phyloP scores from a whole-genome alignment of 2,888 invertebrate species.

The Muschampia plurimacula region DNA sequence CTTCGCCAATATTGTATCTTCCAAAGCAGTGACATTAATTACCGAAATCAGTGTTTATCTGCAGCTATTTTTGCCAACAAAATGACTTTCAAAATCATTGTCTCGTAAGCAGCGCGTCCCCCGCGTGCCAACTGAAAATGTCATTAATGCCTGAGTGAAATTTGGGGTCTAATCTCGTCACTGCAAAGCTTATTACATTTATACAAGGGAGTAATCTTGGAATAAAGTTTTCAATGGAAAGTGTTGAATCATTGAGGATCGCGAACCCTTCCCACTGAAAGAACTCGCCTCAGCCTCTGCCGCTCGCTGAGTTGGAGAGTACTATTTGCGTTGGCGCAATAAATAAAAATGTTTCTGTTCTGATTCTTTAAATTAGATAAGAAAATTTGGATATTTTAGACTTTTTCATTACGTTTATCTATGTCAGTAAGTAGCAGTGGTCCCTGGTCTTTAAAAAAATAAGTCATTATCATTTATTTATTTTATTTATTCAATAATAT shows the following conservation, averaged over 20 bases:
- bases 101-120: conserved; percentile 71
- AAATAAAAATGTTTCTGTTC: conserved; percentile 19
- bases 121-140: conserved; percentile 80
- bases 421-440: no score
- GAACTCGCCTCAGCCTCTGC: conserved; percentile 53
- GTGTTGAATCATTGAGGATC: conserved; percentile 81
- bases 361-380: background rate
- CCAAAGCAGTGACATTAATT: conserved; percentile 32
- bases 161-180: conserved; percentile 84
- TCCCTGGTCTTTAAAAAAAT: no score
- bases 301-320: background rate
- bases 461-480: no score
- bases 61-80: conserved; percentile 68
- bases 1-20: conserved; percentile 12
- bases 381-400: no score
- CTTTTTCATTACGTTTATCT: no score
- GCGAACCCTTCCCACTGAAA: conserved; percentile 81
- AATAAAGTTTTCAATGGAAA: conserved; percentile 85
- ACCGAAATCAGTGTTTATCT: conserved; percentile 52
- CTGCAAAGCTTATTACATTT: conserved; percentile 85
- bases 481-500: no score
- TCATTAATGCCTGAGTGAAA: conserved; percentile 85
- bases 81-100: conserved; percentile 85
- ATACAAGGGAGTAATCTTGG: conserved; percentile 84
- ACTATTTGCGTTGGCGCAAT: conserved; percentile 28